Conservation (phyloP, 2,888 invertebrate genomes). For the Peribatodes rhomboidaria region DNA sequence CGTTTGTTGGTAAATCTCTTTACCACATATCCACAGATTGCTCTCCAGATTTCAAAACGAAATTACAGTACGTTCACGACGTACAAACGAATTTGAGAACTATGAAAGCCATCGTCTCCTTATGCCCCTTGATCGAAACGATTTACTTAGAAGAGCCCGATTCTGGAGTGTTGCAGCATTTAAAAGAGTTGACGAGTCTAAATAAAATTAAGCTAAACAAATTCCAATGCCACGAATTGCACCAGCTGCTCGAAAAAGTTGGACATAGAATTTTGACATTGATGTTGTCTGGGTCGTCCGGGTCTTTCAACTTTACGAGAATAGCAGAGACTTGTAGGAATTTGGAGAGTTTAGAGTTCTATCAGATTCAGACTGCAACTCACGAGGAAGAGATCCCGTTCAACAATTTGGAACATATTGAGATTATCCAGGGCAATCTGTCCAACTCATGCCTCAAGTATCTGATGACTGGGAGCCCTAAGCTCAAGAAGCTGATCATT, state of each 20-base stretch:
- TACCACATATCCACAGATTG: conserved; percentile 84
- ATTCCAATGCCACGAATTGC: conserved; percentile 87
- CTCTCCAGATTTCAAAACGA: conserved; percentile 86
- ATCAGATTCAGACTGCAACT: conserved; percentile 88
- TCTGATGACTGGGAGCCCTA: conserved; percentile 87
- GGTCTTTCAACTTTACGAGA: conserved; percentile 87
- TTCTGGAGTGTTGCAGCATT: conserved; percentile 79
- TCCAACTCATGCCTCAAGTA: conserved; percentile 86
- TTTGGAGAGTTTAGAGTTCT: conserved; percentile 88
- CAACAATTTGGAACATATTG: conserved; percentile 88
- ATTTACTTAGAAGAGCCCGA: conserved; percentile 89
- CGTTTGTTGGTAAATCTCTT: conserved; percentile 89
- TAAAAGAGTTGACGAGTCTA: conserved; percentile 80
- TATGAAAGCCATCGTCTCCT: conserved; percentile 86
- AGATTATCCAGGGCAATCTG: conserved; percentile 89
- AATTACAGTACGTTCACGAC: conserved; percentile 89
- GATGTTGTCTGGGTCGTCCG: conserved; percentile 86
- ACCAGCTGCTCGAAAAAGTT: conserved; percentile 84
- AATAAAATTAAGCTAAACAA: conserved; percentile 88
- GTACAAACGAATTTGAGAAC: conserved; percentile 87
- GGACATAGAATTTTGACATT: conserved; percentile 85
- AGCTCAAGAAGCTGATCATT: conserved; percentile 87
- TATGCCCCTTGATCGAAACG: conserved; percentile 88
- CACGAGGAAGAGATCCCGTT: conserved; percentile 86
- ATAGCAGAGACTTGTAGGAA: conserved; percentile 87